These are phyloP conservation scores for Lindbergichthys nudifrons DNA, from an alignment of 2,797 vertebrate genomes.

Conservation along the genomic window DNA sequence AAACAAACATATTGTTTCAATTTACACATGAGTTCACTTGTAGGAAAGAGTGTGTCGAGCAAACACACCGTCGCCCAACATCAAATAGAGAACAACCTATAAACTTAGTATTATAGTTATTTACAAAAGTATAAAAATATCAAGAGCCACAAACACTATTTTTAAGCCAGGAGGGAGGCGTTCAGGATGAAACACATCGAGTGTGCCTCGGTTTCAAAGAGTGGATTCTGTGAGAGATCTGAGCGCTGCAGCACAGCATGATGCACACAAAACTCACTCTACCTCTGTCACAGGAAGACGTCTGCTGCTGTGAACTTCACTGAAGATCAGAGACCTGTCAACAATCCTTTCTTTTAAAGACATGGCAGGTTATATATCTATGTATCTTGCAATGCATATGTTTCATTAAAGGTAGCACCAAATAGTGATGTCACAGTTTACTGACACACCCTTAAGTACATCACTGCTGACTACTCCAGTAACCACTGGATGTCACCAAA, in stretches of 20 bases:
- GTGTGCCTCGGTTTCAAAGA: conserved; percentile 16
- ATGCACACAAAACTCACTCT: background rate
- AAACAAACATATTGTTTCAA: conserved; percentile 20
- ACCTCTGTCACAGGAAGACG: background rate
- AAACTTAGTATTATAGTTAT: too few species aligned
- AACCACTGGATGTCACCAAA: background rate
- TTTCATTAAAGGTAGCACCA: background rate
- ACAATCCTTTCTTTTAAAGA: background rate
- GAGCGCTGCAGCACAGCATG: conserved; percentile 13
- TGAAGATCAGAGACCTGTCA: background rate
- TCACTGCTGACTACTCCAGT: background rate
- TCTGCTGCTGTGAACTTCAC: background rate
- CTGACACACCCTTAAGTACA: background rate
- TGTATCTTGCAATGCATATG: background rate
- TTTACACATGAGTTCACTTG: conserved; percentile 13
- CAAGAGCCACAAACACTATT: background rate
- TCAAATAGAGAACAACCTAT: conserved; percentile 9
- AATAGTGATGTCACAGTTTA: background rate
- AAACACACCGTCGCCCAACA: conserved; percentile 6
- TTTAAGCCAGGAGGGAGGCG: background rate
- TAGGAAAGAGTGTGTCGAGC: conserved; percentile 4
- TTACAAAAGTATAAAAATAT: too few species aligned
- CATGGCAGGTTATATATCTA: background rate
- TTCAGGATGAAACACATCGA: conserved; percentile 6
- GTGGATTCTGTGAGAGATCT: conserved; percentile 20